Conservation (phyloP, 1,140 invertebrate species). For the Myzus persicae region DNA sequence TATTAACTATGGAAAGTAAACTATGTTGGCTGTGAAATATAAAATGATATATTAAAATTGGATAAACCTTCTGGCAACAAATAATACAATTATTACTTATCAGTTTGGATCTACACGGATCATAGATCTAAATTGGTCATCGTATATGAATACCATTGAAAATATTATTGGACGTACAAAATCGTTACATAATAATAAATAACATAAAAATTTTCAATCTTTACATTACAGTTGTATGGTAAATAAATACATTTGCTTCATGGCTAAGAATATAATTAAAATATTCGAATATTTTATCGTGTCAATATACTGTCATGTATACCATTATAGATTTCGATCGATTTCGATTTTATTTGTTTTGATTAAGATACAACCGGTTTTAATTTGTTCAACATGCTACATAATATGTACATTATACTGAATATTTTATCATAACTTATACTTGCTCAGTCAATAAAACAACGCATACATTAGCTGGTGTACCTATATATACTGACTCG, state of each 20-base stretch:
- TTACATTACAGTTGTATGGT: background rate
- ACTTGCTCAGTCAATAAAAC: background rate
- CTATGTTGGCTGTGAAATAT: too few species aligned
- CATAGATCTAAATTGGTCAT: too few species aligned
- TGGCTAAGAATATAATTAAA: background rate
- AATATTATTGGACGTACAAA: background rate
- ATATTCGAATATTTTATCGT: background rate
- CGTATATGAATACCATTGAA: background rate
- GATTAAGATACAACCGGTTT: background rate
- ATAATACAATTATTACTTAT: too few species aligned
- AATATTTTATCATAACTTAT: background rate
- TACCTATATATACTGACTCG: background rate
- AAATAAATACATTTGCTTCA: background rate
- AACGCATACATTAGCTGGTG: background rate
- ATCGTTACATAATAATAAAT: background rate
- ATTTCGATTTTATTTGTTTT: background rate
- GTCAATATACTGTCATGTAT: background rate
- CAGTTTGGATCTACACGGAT: too few species aligned
- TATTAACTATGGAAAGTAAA: too few species aligned
- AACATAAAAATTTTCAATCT: background rate
- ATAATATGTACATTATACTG: too few species aligned
- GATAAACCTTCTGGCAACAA: too few species aligned
- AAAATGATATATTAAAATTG: too few species aligned
- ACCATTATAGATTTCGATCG: background rate
- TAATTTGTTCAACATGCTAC: background rate